Conservation (phyloP, 2,888 invertebrate genomes). For the Chrysomela aeneicollis region DNA sequence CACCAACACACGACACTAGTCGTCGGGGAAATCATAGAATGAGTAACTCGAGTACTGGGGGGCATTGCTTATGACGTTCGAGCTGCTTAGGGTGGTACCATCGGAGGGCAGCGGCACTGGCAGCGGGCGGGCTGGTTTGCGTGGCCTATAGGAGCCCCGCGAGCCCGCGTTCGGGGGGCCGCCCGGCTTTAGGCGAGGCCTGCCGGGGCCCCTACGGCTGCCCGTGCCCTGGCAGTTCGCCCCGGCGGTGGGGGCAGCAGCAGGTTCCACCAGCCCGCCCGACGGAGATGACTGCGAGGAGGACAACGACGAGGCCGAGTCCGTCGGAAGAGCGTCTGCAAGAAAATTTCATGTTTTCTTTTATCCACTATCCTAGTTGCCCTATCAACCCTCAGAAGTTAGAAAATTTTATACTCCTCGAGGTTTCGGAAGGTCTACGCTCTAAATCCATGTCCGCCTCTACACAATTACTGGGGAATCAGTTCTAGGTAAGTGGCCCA, state of each 20-base stretch:
- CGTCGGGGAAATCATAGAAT: slow-evolving; percentile 56
- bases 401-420: no score
- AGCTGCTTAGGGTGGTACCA: slow-evolving; percentile 45
- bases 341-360: not conserved
- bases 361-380: no score
- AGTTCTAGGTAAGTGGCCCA: no score
- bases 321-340: slow-evolving; percentile 36
- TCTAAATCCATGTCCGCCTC: no score
- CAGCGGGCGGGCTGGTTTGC: slow-evolving; percentile 65
- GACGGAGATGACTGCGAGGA: slow-evolving; percentile 44
- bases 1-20: slow-evolving; percentile 34
- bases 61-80: slow-evolving; percentile 40
- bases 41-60: slow-evolving; percentile 52
- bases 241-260: slow-evolving; percentile 16
- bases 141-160: slow-evolving; percentile 66
- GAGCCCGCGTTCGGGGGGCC: slow-evolving; percentile 72
- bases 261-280: slow-evolving; percentile 39
- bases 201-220: slow-evolving; percentile 71
- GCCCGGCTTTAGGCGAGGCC: slow-evolving; percentile 72
- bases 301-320: slow-evolving; percentile 39
- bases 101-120: slow-evolving; percentile 60
- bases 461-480: no score
- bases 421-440: no score
- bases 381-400: no score
- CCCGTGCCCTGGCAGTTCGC: slow-evolving; percentile 47